Conservation (phyloP, 1,140 invertebrate species). For the Atta colombica region DNA sequence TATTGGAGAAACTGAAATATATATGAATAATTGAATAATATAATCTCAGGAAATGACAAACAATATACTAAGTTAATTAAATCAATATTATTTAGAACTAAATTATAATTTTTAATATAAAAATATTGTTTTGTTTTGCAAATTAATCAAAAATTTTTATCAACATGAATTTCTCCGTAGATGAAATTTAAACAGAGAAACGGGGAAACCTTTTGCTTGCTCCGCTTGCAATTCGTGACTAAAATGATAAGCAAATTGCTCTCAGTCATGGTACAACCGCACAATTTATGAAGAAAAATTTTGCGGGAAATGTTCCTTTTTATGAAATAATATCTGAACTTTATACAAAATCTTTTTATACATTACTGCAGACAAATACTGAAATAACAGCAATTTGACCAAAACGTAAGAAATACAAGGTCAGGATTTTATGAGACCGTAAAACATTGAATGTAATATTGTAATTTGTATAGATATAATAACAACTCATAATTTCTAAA, state of each 20-base stretch:
- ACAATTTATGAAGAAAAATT: constrained; percentile 43
- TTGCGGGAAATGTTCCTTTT: not conserved
- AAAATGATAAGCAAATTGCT: constrained; percentile 46
- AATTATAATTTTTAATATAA: not conserved
- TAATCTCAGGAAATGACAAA: not conserved
- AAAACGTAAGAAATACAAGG: not conserved
- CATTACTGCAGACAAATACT: not conserved
- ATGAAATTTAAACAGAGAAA: not conserved
- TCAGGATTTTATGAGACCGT: not conserved
- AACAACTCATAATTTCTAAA: constrained; percentile 4
- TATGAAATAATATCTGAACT: not conserved
- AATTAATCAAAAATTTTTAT: constrained; percentile 10
- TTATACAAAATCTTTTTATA: constrained; percentile 28
- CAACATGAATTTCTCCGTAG: not conserved
- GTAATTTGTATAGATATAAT: not conserved
- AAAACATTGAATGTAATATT: not conserved
- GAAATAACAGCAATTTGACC: not conserved
- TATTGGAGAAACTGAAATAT: not conserved
- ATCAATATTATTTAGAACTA: not conserved
- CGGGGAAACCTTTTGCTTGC: not conserved
- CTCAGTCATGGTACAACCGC: no score
- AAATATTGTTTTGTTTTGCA: not conserved
- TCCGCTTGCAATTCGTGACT: constrained; percentile 7
- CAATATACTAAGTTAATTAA: not conserved
- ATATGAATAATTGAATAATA: not conserved